Evolutionary conservation across 2,888 invertebrate genomes (phyloP).

Genomic region (Synanthedon vespiformis): DNA sequence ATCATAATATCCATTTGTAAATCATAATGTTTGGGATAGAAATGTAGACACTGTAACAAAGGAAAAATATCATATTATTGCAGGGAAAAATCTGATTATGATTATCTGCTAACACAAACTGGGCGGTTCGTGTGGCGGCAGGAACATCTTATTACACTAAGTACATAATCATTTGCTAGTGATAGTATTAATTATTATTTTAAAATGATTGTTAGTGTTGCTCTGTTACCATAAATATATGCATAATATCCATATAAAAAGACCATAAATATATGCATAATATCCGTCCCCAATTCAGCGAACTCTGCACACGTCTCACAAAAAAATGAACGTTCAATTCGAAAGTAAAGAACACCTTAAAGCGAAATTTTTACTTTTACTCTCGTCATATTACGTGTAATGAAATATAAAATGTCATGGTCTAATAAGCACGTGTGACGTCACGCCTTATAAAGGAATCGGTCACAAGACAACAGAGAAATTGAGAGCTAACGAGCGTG

Average conservation of each 20-base stretch:
- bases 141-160: too few species aligned
- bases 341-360: conserved; percentile 15
- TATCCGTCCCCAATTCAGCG: too few species aligned
- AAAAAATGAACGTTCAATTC: conserved; percentile 5
- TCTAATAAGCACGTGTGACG: conserved; percentile 3
- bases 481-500: conserved; percentile 16
- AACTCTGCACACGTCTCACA: too few species aligned
- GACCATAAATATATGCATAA: too few species aligned
- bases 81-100: neutral
- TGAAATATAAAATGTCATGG: conserved; percentile 5
- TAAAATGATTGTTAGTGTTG: too few species aligned
- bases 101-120: too few species aligned
- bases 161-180: too few species aligned
- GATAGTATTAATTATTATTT: too few species aligned
- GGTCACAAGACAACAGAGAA: neutral
- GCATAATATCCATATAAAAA: too few species aligned
- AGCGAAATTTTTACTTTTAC: neutral
- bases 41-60: conserved; percentile 70
- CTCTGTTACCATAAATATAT: too few species aligned
- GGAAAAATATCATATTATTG: conserved; percentile 14
- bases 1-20: conserved; percentile 72
- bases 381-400: conserved; percentile 13
- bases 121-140: too few species aligned
- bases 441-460: neutral
- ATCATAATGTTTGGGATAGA: conserved; percentile 70